phyloP scores from a whole-genome alignment of 2,113 vertebrate species.

The Pteruthius melanotis region DNA sequence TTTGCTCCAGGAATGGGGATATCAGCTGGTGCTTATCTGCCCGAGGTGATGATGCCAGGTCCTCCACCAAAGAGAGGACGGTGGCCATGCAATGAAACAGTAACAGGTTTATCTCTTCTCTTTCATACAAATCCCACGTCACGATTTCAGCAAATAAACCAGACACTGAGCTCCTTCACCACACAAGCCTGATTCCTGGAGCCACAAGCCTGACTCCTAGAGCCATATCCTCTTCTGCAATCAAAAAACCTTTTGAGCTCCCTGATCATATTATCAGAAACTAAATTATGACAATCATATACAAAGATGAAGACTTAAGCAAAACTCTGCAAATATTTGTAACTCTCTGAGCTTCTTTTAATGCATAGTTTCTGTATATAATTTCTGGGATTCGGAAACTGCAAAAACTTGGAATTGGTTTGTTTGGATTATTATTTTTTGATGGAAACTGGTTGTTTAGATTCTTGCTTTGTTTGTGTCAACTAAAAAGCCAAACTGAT shows the following conservation, averaged over 20 bases:
- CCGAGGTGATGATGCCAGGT: not conserved
- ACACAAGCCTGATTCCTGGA: not conserved
- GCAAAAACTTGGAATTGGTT: not conserved
- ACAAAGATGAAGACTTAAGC: not conserved
- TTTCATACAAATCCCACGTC: not conserved
- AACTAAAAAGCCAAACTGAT: not conserved
- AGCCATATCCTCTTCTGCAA: not conserved
- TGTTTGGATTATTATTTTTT: not conserved
- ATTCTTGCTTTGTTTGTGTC: not conserved
- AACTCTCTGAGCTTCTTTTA: not conserved
- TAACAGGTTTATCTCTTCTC: not conserved
- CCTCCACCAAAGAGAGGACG: fast-evolving
- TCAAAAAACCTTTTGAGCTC: not conserved
- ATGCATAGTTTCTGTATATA: not conserved
- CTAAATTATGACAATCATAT: not conserved
- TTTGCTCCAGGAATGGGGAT: fast-evolving
- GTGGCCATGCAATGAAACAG: fast-evolving
- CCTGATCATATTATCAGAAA: not conserved
- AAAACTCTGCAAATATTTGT: not conserved
- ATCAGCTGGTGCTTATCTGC: not conserved
- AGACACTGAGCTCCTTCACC: not conserved
- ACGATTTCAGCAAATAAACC: not conserved
- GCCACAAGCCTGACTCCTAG: not conserved
- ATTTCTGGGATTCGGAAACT: not conserved
- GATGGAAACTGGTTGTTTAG: not conserved